Percentiles rank a stretch among this genome's conserved stretches.
phyloP scores from a whole-genome alignment of 2,113 vertebrate genomes.

The Vulpes vulpes region DNA sequence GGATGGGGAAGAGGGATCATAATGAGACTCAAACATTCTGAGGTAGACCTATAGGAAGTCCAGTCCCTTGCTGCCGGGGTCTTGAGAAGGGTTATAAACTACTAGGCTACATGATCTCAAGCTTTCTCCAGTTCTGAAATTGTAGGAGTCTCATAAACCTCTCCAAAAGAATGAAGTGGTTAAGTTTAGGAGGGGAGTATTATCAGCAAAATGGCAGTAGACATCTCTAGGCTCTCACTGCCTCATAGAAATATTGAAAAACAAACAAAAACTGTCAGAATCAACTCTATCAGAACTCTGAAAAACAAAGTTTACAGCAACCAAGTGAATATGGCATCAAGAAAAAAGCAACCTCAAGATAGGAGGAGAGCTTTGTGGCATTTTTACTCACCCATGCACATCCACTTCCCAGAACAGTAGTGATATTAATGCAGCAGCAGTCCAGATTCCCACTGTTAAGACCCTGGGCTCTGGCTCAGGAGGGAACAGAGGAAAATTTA shows the following conservation, averaged over 20 bases:
- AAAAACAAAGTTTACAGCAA: conserved; percentile 28
- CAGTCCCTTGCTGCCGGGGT: no score
- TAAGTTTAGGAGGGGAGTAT: neutral
- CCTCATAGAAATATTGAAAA: neutral
- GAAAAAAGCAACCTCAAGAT: neutral
- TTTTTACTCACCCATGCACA: neutral
- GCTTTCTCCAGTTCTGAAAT: neutral
- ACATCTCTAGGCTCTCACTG: neutral
- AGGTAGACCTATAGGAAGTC: neutral
- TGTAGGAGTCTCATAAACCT: neutral
- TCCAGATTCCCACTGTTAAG: no score
- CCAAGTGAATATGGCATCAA: neutral
- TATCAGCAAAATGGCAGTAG: neutral
- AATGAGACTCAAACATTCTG: neutral
- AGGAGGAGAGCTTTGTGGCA: neutral
- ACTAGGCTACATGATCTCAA: neutral
- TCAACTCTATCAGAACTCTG: neutral
- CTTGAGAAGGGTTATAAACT: neutral
- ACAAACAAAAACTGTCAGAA: neutral
- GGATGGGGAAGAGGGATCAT: neutral
- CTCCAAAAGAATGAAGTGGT: neutral
- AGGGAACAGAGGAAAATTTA: neutral
- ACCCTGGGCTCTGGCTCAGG: neutral
- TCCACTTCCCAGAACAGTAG: neutral
- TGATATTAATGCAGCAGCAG: neutral